Evolutionary conservation across 2,888 invertebrate species (phyloP).

Genomic region (Apotomis turbidana): DNA sequence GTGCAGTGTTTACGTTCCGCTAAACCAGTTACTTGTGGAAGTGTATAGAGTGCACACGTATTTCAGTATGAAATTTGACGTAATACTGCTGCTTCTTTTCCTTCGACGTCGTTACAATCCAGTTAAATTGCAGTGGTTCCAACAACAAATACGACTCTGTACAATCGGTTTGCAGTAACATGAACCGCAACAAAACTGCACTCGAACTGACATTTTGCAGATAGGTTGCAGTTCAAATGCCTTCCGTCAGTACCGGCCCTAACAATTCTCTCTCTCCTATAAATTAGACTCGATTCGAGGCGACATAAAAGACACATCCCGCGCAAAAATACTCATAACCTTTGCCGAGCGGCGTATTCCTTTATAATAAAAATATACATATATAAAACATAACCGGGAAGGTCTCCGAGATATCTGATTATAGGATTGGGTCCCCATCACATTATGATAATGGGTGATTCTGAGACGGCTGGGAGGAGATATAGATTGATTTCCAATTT

Average conservation of each 20-base stretch:
- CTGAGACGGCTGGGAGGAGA: conserved; percentile 69
- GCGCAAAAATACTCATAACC: conserved; percentile 58
- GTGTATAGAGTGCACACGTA: no score
- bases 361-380: conserved; percentile 61
- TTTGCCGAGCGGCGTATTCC: conserved; percentile 60
- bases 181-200: no score
- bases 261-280: conserved; percentile 28
- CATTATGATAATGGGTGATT: conserved; percentile 76
- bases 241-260: neutral
- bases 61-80: no score
- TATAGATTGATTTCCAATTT: conserved; percentile 78
- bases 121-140: no score
- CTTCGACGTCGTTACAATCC: no score
- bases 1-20: no score
- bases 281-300: conserved; percentile 29
- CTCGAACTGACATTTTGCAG: no score
- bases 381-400: conserved; percentile 57
- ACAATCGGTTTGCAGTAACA: no score
- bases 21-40: no score
- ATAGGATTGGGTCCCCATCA: conserved; percentile 74
- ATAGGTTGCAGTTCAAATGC: no score
- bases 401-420: conserved; percentile 72
- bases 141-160: no score
- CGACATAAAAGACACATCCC: conserved; percentile 38
- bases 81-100: no score